Evolutionary conservation across 2,113 vertebrate genomes (phyloP).

Genomic region (Eubucco bourcierii): DNA sequence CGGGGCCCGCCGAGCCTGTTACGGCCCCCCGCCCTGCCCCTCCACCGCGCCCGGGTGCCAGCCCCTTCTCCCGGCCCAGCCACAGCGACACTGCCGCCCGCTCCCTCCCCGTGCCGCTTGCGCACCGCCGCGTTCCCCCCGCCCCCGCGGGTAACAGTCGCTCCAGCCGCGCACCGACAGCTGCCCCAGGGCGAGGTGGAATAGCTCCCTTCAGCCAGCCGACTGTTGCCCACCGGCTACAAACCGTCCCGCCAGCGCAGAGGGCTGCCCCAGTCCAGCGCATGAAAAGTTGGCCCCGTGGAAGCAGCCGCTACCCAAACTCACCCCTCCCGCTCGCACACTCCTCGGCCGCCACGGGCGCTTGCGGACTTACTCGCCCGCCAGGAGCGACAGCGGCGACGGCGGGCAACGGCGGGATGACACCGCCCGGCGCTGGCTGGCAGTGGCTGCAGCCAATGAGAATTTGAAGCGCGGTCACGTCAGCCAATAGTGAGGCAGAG

Average conservation of each 20-base stretch:
- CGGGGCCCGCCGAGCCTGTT: neutral
- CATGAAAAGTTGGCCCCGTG: neutral
- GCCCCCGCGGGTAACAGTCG: neutral
- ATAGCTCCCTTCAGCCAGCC: conserved; percentile 51
- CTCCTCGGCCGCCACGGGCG: neutral
- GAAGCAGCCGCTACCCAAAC: neutral
- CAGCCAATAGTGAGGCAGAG: neutral
- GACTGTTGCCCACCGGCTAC: neutral
- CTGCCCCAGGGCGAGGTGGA: conserved; percentile 59
- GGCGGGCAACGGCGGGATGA: too few relatives aligned
- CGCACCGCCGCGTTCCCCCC: neutral
- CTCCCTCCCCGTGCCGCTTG: neutral
- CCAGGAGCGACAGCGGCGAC: neutral
- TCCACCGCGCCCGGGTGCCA: neutral
- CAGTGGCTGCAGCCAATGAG: neutral
- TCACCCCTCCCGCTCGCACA: conserved; percentile 19
- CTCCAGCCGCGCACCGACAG: conserved; percentile 54
- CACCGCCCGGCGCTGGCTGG: conserved; percentile 26
- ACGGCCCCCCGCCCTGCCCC: neutral
- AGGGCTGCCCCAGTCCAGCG: neutral
- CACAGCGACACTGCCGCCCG: neutral
- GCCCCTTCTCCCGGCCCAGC: neutral
- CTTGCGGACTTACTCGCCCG: conserved; percentile 55
- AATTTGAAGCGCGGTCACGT: neutral
- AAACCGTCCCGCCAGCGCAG: neutral